Base-by-base conservation (phyloP, 2,797 vertebrate species). In the Peromyscus aztecus region DNA sequence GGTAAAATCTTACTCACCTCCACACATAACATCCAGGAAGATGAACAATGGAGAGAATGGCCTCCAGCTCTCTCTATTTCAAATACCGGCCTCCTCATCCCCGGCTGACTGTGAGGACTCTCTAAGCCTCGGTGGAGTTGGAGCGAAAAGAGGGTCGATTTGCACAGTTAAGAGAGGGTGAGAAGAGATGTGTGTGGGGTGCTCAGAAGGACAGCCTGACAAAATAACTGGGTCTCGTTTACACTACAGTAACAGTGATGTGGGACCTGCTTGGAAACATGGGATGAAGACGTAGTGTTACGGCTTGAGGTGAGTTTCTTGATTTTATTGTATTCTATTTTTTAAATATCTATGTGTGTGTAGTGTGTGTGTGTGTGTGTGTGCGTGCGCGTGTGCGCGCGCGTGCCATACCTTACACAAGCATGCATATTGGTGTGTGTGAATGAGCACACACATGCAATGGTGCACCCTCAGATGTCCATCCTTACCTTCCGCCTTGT, bases 1-100 rank as follows among this genome's bases (percentile, higher is more conserved):
- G 3, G 4, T 23, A 21, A 81, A 69, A 21, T 10, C 31, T 1
- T 1, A 11, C 11, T 4, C 34, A 14, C 6, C n/a, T 52, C 73
- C 8, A 6, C 23, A 40, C n/a, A 40, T 1, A 37, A 17, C 0
- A 10, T 40, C 24, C 43, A 4, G 23, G 59, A 0, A 29, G 34
- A 43, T 9, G 49, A 21, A 0, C 37, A 10, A 9, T 2, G 4
- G 19, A 29, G 40, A 24, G 6, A 10, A 27, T 7, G 46, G 59
- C 52, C 65, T 23, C 17, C 4, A 2, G 4, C 63, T 34, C 2
- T 7, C 69, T 69, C 17, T 0, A 27, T 31, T 89, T 46, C 1
- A 0, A 37, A 23, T 49, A 17, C 34, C 11, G 14, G 21, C 83
- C 5, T 7, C 46, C 4, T 49, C 46, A 49, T 49, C 46, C 7